These are phyloP conservation scores for Leptodactylus fuscus DNA, from an alignment of 2,113 vertebrate genomes.

Conservation along the genomic window DNA sequence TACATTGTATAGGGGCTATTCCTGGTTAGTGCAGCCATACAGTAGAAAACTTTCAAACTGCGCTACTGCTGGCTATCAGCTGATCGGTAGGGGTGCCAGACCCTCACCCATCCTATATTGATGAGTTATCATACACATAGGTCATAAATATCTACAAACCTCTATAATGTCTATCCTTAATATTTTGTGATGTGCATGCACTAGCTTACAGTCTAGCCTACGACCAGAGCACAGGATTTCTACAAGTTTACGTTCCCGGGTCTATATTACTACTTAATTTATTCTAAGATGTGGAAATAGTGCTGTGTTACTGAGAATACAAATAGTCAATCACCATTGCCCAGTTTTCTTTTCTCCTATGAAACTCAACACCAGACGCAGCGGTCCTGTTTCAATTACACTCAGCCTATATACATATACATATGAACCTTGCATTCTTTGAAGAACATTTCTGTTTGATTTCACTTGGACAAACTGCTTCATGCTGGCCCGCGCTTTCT, in stretches of 20 bases:
- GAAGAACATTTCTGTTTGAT: slow-evolving; percentile 46
- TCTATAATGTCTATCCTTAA: background rate
- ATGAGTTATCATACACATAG: too few relatives aligned
- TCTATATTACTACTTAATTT: background rate
- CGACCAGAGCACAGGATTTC: background rate
- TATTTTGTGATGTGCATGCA: background rate
- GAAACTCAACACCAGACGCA: slow-evolving; percentile 31
- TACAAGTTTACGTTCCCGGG: background rate
- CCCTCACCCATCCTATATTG: too few relatives aligned
- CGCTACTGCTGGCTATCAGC: too few relatives aligned
- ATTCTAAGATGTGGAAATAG: slow-evolving; percentile 5
- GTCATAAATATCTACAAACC: too few relatives aligned
- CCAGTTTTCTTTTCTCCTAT: slow-evolving; percentile 16
- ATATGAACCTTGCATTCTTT: slow-evolving; percentile 25
- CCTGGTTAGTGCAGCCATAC: too few relatives aligned
- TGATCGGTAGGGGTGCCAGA: too few relatives aligned
- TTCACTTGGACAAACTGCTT: slow-evolving; percentile 38
- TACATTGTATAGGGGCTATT: too few relatives aligned
- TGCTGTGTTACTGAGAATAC: slow-evolving; percentile 24
- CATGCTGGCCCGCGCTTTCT: slow-evolving; percentile 40
- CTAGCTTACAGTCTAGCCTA: background rate
- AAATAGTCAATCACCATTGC: slow-evolving; percentile 26
- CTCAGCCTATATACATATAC: slow-evolving; percentile 15
- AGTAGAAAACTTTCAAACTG: too few relatives aligned
- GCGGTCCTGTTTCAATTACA: slow-evolving; percentile 50